These are phyloP conservation scores for Python bivittatus DNA, from an alignment of 2,113 vertebrate genomes.

Conservation along the genomic window DNA sequence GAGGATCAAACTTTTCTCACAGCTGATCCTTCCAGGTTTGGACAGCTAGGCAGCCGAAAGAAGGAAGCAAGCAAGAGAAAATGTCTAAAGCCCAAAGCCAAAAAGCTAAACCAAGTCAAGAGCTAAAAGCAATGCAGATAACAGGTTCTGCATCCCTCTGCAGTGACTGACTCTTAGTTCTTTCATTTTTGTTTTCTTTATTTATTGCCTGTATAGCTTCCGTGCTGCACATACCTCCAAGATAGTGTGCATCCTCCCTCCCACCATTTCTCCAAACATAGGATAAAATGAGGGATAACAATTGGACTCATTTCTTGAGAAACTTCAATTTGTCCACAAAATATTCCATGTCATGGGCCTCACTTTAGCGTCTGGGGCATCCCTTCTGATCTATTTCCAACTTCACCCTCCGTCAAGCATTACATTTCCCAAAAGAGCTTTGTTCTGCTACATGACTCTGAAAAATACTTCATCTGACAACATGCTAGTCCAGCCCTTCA, in stretches of 20 bases:
- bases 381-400: neutral
- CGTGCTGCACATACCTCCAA: too few relatives aligned
- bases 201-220: neutral
- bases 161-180: neutral
- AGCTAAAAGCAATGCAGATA: neutral
- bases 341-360: neutral
- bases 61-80: neutral
- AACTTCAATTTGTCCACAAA: neutral
- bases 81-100: neutral
- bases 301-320: too few relatives aligned
- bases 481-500: too few relatives aligned
- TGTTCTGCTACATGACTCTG: too few relatives aligned
- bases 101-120: accelerated
- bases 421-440: too few relatives aligned
- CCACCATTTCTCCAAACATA: too few relatives aligned
- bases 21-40: neutral
- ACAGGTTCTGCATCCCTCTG: neutral
- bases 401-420: neutral
- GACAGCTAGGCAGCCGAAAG: neutral
- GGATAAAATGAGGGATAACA: too few relatives aligned
- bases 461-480: too few relatives aligned
- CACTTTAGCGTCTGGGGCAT: neutral
- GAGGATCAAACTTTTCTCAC: neutral
- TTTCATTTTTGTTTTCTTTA: neutral
- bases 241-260: too few relatives aligned